These are phyloP conservation scores for Galendromus occidentalis DNA, from an alignment of 1,140 invertebrate species.

Conservation along the genomic window DNA sequence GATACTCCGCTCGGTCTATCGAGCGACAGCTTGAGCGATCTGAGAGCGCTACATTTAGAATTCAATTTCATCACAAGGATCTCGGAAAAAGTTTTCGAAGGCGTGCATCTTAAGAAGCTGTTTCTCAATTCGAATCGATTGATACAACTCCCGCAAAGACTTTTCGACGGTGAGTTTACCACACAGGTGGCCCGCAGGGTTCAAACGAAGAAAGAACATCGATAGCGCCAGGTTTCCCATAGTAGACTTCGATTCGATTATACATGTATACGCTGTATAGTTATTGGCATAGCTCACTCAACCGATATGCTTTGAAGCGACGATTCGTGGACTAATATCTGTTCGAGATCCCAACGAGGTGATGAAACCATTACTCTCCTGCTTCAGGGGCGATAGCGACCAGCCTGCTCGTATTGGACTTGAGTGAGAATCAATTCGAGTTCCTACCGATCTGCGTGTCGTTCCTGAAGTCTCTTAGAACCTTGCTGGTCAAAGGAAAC, in stretches of 20 bases:
- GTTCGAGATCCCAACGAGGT: too few species aligned
- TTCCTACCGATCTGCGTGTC: neutral
- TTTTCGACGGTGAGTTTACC: neutral
- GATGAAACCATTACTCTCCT: neutral
- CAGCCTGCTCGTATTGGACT: neutral
- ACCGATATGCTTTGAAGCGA: too few species aligned
- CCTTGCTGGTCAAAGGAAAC: neutral
- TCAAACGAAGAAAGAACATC: too few species aligned
- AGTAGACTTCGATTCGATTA: too few species aligned
- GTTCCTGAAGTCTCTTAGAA: neutral
- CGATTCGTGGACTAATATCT: too few species aligned
- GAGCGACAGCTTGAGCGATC: neutral
- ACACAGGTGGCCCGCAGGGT: too few species aligned
- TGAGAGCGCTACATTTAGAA: neutral
- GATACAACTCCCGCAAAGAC: conserved; percentile 1
- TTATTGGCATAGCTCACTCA: too few species aligned
- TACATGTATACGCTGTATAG: too few species aligned
- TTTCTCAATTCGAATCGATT: conserved; percentile 10
- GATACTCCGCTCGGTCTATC: neutral
- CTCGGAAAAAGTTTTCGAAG: neutral
- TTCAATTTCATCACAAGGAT: conserved; percentile 2
- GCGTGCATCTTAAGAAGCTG: neutral
- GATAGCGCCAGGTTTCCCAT: too few species aligned
- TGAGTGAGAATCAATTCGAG: conserved; percentile 2
- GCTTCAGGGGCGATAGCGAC: neutral